These are phyloP conservation scores for Onthophagus taurus DNA, from an alignment of 1,140 invertebrate genomes.

Conservation along the genomic window DNA sequence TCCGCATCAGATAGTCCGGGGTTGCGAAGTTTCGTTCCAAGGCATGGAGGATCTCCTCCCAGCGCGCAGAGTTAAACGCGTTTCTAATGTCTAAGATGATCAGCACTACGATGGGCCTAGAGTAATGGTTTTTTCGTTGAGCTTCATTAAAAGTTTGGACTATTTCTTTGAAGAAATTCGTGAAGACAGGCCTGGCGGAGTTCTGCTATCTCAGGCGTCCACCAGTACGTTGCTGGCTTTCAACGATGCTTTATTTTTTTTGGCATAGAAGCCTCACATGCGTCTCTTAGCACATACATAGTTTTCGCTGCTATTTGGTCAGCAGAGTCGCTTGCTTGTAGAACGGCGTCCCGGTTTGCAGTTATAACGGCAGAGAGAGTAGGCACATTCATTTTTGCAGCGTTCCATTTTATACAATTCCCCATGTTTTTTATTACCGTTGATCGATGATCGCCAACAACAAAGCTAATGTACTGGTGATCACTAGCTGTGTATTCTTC, in stretches of 20 bases:
- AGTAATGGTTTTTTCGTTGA: not conserved
- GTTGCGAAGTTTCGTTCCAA: slow-evolving; percentile 7
- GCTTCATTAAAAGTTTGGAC: not conserved
- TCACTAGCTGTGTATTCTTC: slow-evolving; percentile 1
- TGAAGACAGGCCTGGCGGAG: not conserved
- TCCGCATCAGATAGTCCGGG: slow-evolving; percentile 8
- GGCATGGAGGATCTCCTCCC: slow-evolving; percentile 13
- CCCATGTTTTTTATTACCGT: not conserved
- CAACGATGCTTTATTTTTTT: no score
- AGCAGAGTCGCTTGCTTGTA: not conserved
- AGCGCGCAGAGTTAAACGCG: slow-evolving; percentile 18
- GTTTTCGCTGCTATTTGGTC: not conserved
- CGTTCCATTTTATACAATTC: no score
- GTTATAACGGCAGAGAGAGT: no score
- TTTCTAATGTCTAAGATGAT: slow-evolving; percentile 19
- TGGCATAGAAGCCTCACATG: no score
- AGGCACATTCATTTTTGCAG: not conserved
- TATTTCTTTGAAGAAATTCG: not conserved
- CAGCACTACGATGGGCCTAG: slow-evolving; percentile 5
- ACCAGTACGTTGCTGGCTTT: not conserved
- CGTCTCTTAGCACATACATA: not conserved
- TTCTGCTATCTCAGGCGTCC: not conserved
- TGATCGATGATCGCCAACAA: not conserved
- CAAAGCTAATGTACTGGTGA: not conserved
- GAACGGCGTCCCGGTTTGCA: not conserved